Evolutionary conservation across 2,888 invertebrate genomes (phyloP).

Genomic region (Dasypogon diadema): DNA sequence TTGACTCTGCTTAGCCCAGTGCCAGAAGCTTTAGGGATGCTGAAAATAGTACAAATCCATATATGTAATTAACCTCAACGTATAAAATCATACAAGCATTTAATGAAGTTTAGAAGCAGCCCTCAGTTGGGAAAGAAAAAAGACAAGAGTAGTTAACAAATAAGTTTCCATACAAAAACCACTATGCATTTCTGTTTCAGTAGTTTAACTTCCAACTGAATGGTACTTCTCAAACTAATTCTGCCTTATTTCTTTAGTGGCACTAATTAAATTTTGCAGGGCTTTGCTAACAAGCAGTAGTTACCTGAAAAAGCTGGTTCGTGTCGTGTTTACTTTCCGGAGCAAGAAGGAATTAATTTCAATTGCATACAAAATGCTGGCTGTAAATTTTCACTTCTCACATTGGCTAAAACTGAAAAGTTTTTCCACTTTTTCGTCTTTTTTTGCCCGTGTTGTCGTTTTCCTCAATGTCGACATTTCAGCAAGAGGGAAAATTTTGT

Average conservation of each 20-base stretch:
- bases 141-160: too few relatives aligned
- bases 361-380: constrained; percentile 19
- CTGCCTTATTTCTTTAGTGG: background rate
- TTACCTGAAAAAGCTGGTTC: background rate
- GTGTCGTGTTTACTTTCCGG: constrained; percentile 30
- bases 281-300: background rate
- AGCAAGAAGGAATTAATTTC: constrained; percentile 32
- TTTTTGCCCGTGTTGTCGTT: background rate
- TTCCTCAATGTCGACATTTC: constrained; percentile 21
- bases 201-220: too few relatives aligned
- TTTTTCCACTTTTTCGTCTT: background rate
- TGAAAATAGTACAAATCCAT: too few relatives aligned
- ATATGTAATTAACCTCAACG: too few relatives aligned
- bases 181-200: too few relatives aligned
- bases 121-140: too few relatives aligned
- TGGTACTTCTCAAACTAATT: too few relatives aligned
- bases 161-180: too few relatives aligned
- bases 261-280: constrained; percentile 24
- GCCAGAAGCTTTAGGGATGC: too few relatives aligned
- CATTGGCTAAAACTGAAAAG: background rate
- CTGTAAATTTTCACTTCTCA: background rate
- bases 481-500: background rate
- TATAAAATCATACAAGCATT: too few relatives aligned
- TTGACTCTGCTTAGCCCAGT: too few relatives aligned
- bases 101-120: too few relatives aligned